Conservation (phyloP, 2,113 vertebrate genomes). For the Scomber colias region DNA sequence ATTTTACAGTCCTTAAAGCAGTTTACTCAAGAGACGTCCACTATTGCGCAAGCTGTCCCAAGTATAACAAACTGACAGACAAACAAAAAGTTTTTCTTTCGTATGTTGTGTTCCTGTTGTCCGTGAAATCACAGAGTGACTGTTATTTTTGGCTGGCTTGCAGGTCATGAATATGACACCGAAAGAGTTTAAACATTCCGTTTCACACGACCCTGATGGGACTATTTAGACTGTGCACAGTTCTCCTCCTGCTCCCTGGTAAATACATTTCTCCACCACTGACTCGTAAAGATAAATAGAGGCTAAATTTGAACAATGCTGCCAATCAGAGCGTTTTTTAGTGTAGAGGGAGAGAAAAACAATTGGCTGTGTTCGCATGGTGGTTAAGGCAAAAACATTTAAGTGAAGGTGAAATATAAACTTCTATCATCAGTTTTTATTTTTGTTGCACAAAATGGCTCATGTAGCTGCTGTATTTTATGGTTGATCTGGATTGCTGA, state of each 20-base stretch:
- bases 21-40: constrained; percentile 8
- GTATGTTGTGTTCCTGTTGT: constrained; percentile 57
- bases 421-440: neutral
- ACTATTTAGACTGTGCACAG: constrained; percentile 66
- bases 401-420: constrained; percentile 41
- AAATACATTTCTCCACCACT: constrained; percentile 72
- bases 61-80: constrained; percentile 65
- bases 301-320: constrained; percentile 56
- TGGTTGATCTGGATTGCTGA: constrained; percentile 15
- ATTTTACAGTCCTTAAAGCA: constrained; percentile 26
- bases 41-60: constrained; percentile 40
- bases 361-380: neutral
- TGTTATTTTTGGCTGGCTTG: constrained; percentile 72
- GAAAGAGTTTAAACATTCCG: constrained; percentile 74
- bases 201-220: constrained; percentile 75
- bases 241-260: constrained; percentile 48
- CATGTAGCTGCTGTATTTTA: neutral
- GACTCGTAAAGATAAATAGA: constrained; percentile 74
- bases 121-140: constrained; percentile 48
- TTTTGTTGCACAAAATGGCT: constrained; percentile 20
- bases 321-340: constrained; percentile 46
- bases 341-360: constrained; percentile 7
- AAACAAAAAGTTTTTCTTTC: constrained; percentile 44
- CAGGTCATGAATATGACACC: constrained; percentile 74
- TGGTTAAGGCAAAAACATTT: constrained; percentile 45